Evolutionary conservation across 1,140 invertebrate species (phyloP).

Genomic region (Euschistus heros): DNA sequence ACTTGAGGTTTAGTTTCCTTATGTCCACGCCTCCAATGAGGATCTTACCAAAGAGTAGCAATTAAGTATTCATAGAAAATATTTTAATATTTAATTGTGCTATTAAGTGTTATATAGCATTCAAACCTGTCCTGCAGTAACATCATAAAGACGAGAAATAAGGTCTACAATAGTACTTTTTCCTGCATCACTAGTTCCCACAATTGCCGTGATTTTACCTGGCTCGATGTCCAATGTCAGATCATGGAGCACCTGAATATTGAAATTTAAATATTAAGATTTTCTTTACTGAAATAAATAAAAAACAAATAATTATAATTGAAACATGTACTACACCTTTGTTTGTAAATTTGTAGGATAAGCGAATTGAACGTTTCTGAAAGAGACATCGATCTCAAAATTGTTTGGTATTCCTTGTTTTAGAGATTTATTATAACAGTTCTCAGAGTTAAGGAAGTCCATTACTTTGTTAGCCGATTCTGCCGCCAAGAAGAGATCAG

Average conservation of each 20-base stretch:
- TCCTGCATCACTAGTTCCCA: conserved; percentile 75
- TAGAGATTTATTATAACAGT: background rate
- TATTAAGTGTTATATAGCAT: background rate
- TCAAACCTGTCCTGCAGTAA: conserved; percentile 41
- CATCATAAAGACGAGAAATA: conserved; percentile 73
- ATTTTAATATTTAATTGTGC: too few species aligned
- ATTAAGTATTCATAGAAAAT: too few species aligned
- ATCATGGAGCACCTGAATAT: conserved; percentile 51
- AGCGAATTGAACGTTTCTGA: conserved; percentile 61
- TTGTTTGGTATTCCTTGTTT: conserved; percentile 47
- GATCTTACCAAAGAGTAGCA: too few species aligned
- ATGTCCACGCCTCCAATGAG: conserved; percentile 50
- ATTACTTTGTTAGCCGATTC: background rate
- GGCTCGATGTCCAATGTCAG: conserved; percentile 64
- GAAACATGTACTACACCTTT: conserved; percentile 32
- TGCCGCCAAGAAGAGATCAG: background rate
- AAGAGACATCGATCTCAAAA: conserved; percentile 56
- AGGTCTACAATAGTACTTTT: conserved; percentile 85
- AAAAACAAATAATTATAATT: too few species aligned
- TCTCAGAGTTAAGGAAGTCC: background rate
- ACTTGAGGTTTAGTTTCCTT: conserved; percentile 51
- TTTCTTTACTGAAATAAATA: too few species aligned
- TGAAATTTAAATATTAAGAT: conserved; percentile 19
- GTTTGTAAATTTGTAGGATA: conserved; percentile 72
- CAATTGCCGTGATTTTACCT: conserved; percentile 80